A percentile compares a stretch with the other conserved stretches of the same genome.
phyloP scores from a whole-genome alignment of 2,797 vertebrate genomes.

The Chiroxiphia lanceolata region DNA sequence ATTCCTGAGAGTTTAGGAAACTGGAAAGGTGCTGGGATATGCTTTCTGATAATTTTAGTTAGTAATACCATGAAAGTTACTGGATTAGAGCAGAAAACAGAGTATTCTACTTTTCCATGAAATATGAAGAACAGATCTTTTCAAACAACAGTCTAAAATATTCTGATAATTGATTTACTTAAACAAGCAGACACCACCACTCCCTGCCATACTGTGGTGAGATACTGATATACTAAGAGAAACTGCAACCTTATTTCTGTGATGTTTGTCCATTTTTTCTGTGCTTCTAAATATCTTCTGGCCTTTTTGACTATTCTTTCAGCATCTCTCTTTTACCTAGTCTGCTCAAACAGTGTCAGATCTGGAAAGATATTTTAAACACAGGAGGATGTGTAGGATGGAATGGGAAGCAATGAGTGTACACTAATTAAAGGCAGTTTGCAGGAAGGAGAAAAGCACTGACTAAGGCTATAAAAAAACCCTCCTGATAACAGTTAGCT shows the following conservation, averaged over 20 bases:
- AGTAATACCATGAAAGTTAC: not conserved
- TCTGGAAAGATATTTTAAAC: conserved; percentile 5
- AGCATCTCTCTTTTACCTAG: not conserved
- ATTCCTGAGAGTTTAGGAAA: not conserved
- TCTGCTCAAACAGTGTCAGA: not conserved
- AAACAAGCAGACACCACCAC: not conserved
- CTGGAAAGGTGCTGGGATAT: not conserved
- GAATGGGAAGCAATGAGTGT: not conserved
- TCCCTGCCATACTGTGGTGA: not conserved
- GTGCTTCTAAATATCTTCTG: not conserved
- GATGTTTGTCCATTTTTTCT: not conserved
- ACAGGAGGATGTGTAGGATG: not conserved
- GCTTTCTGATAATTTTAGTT: not conserved
- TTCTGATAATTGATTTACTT: not conserved
- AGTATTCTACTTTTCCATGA: not conserved
- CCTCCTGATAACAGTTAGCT: not conserved
- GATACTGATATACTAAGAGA: not conserved
- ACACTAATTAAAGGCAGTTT: not conserved
- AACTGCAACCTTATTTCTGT: not conserved
- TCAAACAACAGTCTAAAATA: not conserved
- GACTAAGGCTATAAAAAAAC: not conserved
- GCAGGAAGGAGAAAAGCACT: not conserved
- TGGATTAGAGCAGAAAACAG: not conserved
- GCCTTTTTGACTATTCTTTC: not conserved
- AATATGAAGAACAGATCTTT: not conserved